These are phyloP conservation scores for Cervus canadensis DNA, from an alignment of 2,113 vertebrate species.

Conservation along the genomic window DNA sequence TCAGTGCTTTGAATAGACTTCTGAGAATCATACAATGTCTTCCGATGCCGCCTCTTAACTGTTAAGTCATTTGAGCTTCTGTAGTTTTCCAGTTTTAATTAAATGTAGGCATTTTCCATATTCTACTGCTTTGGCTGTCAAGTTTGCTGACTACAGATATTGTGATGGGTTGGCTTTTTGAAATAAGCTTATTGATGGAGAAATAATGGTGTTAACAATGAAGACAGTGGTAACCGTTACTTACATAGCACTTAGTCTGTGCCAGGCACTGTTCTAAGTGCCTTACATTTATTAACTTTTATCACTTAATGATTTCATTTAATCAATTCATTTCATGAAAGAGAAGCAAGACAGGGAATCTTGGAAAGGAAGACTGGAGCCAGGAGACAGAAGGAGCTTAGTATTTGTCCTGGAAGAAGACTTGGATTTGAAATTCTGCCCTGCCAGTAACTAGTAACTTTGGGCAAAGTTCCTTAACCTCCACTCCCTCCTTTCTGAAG, in stretches of 20 bases:
- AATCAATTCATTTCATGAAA: slow-evolving; percentile 7
- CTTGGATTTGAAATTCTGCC: not conserved
- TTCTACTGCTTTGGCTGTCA: not conserved
- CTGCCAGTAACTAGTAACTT: not conserved
- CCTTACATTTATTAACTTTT: not conserved
- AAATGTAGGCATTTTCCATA: not conserved
- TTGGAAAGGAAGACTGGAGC: not conserved
- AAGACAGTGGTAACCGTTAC: not conserved
- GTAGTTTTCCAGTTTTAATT: not conserved
- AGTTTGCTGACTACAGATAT: not conserved
- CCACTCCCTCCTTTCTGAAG: not conserved
- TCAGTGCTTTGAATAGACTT: not conserved
- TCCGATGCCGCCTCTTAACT: not conserved
- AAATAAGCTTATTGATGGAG: not conserved
- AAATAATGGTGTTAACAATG: not conserved
- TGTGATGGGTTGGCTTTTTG: not conserved
- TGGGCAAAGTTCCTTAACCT: not conserved
- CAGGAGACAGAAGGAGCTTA: not conserved
- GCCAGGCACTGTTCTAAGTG: not conserved
- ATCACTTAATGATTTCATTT: slow-evolving; percentile 30
- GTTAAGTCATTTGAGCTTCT: not conserved
- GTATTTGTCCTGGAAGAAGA: slow-evolving; percentile 46
- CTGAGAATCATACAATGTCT: not conserved
- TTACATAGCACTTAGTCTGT: not conserved
- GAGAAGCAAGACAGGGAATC: not conserved